Conservation (phyloP, 2,888 invertebrate genomes). For the Cheilosia vernalis region DNA sequence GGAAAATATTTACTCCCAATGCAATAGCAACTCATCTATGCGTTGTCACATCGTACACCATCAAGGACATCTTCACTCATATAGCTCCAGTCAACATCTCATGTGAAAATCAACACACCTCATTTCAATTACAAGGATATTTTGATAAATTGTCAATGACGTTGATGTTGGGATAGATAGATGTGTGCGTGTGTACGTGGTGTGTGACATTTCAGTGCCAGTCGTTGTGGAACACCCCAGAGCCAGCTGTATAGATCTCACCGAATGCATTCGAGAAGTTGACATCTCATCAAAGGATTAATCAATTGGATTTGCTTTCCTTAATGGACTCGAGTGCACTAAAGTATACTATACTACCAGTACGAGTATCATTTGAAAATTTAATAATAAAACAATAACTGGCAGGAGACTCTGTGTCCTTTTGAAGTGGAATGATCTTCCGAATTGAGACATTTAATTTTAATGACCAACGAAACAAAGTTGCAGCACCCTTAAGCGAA, state of each 20-base stretch:
- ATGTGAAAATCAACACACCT: conserved; percentile 12
- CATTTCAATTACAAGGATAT: conserved; percentile 47
- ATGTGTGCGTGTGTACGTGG: neutral
- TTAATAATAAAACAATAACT: neutral
- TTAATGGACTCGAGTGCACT: conserved; percentile 1
- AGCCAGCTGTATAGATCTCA: neutral
- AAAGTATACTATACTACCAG: too few relatives aligned
- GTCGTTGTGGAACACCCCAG: conserved; percentile 16
- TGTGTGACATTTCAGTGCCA: neutral
- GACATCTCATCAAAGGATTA: conserved; percentile 24
- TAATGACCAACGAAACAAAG: too few relatives aligned
- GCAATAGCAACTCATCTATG: conserved; percentile 5
- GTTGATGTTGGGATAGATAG: conserved; percentile 25
- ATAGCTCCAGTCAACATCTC: conserved; percentile 2
- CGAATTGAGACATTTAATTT: conserved; percentile 36
- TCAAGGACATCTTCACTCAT: conserved; percentile 31
- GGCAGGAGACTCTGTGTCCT: too few relatives aligned
- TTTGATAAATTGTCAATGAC: conserved; percentile 55
- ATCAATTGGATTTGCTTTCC: conserved; percentile 9
- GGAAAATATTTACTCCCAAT: conserved; percentile 45
- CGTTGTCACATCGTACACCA: neutral
- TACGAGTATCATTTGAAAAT: neutral
- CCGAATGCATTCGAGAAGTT: conserved; percentile 35
- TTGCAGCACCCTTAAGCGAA: too few relatives aligned
- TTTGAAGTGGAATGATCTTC: conserved; percentile 12